phyloP scores from a whole-genome alignment of 2,797 vertebrate genomes.

The Benthosema pterotum region DNA sequence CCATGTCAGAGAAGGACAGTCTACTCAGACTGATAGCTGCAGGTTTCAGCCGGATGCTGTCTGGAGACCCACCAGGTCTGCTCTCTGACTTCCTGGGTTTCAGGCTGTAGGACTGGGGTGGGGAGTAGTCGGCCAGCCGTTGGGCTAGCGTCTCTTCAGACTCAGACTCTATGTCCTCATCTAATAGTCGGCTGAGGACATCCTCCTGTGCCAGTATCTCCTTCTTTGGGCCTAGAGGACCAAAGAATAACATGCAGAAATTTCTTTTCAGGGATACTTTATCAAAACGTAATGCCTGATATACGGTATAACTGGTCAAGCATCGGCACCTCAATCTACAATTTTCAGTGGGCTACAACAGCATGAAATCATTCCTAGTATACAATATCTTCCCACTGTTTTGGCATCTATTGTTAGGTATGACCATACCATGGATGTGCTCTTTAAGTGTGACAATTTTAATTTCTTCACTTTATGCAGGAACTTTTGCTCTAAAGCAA shows the following conservation, averaged over 20 bases:
- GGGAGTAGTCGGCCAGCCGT: constrained; percentile 67
- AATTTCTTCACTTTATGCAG: no score
- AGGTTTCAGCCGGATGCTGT: neutral
- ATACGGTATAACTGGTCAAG: no score
- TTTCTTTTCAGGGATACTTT: no score
- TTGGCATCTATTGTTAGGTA: no score
- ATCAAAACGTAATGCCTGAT: no score
- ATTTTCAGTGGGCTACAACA: neutral
- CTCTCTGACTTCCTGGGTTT: constrained; percentile 37
- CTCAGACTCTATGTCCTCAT: constrained; percentile 64
- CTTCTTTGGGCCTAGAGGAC: constrained; percentile 74
- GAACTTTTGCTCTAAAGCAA: no score
- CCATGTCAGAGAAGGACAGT: neutral
- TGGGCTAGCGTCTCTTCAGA: constrained; percentile 65
- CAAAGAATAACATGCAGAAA: neutral
- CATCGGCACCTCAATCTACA: neutral
- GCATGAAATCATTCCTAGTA: neutral
- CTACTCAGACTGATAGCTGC: constrained; percentile 24
- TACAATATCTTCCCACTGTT: no score
- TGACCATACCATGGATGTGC: no score
- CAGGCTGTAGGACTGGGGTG: constrained; percentile 41
- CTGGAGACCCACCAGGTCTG: neutral
- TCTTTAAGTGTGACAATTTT: no score
- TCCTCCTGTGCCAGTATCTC: constrained; percentile 45
- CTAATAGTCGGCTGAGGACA: constrained; percentile 67